These are phyloP conservation scores for Mesorhabditis spiculigera DNA, from an alignment of 2,888 invertebrate species.

Conservation along the genomic window DNA sequence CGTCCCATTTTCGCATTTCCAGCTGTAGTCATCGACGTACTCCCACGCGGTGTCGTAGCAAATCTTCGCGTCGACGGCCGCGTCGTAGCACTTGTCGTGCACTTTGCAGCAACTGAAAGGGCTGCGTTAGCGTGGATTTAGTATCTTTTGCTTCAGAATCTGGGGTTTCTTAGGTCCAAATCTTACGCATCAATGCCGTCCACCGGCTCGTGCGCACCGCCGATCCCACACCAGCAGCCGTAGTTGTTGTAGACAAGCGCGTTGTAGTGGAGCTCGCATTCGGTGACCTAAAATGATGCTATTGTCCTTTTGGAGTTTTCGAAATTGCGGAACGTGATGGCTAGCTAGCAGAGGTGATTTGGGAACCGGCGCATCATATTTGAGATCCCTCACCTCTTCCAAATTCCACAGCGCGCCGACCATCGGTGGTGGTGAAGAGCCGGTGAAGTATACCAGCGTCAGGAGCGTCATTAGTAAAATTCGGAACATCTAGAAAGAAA, in stretches of 20 bases:
- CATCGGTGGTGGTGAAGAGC: neutral
- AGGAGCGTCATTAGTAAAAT: too few relatives aligned
- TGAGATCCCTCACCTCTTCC: constrained; percentile 30
- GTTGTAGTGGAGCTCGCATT: constrained; percentile 47
- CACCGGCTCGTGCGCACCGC: constrained; percentile 48
- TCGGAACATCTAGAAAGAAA: too few relatives aligned
- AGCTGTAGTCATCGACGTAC: constrained; percentile 47
- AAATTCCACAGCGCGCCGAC: constrained; percentile 50
- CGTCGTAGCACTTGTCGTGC: constrained; percentile 56
- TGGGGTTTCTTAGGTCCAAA: too few relatives aligned
- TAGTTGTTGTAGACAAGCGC: constrained; percentile 55
- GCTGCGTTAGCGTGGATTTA: neutral
- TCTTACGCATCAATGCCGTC: constrained; percentile 55
- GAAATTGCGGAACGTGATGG: too few relatives aligned
- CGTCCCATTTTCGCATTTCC: constrained; percentile 33
- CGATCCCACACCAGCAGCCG: constrained; percentile 55
- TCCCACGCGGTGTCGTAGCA: constrained; percentile 43
- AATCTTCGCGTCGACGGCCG: constrained; percentile 38
- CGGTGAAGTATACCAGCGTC: too few relatives aligned
- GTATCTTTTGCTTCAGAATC: constrained; percentile 4
- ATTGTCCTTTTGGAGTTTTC: neutral
- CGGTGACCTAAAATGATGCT: too few relatives aligned
- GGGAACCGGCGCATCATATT: too few relatives aligned
- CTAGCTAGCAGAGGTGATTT: too few relatives aligned
- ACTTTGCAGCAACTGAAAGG: constrained; percentile 48